These are phyloP conservation scores for Falco concolor DNA, from an alignment of 2,797 vertebrate genomes.

Conservation along the genomic window DNA sequence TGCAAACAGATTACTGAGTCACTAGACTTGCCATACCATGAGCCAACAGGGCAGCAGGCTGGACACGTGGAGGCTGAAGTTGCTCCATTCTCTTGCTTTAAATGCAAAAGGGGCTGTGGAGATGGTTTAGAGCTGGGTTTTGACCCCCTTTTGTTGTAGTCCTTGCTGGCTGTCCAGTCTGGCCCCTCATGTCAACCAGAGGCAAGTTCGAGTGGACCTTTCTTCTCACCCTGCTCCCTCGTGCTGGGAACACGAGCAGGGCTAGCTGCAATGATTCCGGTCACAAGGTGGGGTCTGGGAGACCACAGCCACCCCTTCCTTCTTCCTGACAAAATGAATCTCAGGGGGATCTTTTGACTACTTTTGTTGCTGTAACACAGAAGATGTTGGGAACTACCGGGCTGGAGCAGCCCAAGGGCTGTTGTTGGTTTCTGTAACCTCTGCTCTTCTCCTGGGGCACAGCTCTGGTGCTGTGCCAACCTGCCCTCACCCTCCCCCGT, in stretches of 20 bases:
- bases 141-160: neutral
- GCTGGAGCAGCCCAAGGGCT: neutral
- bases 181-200: neutral
- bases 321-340: neutral
- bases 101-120: neutral
- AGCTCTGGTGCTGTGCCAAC: neutral
- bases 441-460: neutral
- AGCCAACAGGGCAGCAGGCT: neutral
- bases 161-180: neutral
- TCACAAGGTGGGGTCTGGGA: neutral
- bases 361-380: neutral
- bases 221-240: accelerated
- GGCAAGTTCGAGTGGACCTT: neutral
- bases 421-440: accelerated
- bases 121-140: neutral
- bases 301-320: neutral
- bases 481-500: neutral
- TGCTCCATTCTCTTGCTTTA: neutral
- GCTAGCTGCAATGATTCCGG: accelerated
- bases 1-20: slow-evolving; percentile 21
- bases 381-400: neutral
- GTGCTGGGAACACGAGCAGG: neutral
- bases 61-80: neutral
- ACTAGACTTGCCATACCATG: neutral
- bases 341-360: neutral